Conservation (phyloP, 2,888 invertebrate genomes). For the Malacosoma neustria region DNA sequence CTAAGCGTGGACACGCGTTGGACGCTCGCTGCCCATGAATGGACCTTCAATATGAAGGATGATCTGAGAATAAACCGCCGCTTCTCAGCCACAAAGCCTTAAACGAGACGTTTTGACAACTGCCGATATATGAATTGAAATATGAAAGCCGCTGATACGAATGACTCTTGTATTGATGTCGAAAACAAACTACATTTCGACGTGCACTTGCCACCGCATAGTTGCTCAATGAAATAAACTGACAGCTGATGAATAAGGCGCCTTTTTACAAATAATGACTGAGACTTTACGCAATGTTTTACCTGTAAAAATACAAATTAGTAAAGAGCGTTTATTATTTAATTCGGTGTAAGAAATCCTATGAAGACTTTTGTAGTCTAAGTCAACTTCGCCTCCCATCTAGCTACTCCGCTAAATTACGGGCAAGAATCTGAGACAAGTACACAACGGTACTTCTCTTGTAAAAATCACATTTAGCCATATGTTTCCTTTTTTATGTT, state of each 20-base stretch:
- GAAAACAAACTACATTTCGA: conserved; percentile 20
- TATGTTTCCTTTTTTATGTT: too few relatives aligned
- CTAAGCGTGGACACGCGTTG: conserved; percentile 53
- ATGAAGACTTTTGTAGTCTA: too few relatives aligned
- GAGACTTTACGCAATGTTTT: too few relatives aligned
- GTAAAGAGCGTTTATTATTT: too few relatives aligned
- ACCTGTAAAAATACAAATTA: too few relatives aligned
- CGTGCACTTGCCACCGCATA: neutral
- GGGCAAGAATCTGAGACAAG: too few relatives aligned
- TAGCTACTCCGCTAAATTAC: too few relatives aligned
- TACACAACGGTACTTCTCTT: too few relatives aligned
- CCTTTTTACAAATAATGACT: neutral
- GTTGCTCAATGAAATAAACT: conserved; percentile 12
- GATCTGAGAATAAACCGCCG: conserved; percentile 34
- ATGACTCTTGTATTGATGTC: conserved; percentile 29
- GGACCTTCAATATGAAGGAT: conserved; percentile 58
- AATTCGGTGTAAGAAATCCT: too few relatives aligned
- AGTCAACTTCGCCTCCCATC: too few relatives aligned
- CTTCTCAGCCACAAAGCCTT: conserved; percentile 33
- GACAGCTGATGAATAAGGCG: conserved; percentile 9
- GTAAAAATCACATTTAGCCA: too few relatives aligned
- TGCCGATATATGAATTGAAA: conserved; percentile 61
- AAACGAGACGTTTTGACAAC: conserved; percentile 62
- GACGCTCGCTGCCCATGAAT: conserved; percentile 42
- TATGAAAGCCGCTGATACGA: conserved; percentile 47